Percentiles rank a stretch among this genome's conserved stretches.
Conservation (phyloP, 1,140 invertebrate genomes). For the Colletes latitarsis region DNA sequence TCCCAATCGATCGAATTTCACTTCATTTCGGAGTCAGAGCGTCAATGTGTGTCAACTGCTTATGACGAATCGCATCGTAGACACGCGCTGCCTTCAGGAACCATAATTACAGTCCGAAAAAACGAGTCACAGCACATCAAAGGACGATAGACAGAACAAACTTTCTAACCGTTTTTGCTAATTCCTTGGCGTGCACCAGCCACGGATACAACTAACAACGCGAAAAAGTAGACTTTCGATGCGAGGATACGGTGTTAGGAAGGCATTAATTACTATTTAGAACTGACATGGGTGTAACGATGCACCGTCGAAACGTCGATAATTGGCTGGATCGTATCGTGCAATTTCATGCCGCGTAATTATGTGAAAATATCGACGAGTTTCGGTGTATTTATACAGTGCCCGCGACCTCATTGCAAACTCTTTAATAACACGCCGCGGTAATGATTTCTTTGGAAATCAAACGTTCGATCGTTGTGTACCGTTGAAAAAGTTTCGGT, state of each 20-base stretch:
- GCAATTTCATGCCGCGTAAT: conserved; percentile 40
- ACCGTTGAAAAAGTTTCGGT: no score
- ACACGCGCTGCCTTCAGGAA: background rate
- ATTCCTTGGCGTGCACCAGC: no score
- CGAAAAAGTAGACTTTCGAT: background rate
- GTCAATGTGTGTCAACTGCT: conserved; percentile 28
- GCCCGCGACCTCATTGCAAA: background rate
- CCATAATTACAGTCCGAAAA: background rate
- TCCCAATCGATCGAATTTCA: conserved; percentile 61
- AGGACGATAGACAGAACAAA: background rate
- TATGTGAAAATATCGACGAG: conserved; percentile 22
- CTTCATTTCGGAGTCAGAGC: conserved; percentile 61
- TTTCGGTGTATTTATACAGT: conserved; percentile 6
- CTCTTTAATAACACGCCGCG: background rate
- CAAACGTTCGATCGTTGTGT: no score
- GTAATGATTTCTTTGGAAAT: background rate
- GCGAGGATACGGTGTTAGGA: background rate
- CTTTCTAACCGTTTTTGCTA: background rate
- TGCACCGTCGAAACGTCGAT: background rate
- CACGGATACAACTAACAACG: conserved; percentile 5
- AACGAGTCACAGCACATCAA: no score
- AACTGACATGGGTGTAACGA: background rate
- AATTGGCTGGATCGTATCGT: conserved; percentile 30
- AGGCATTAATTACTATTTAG: background rate
- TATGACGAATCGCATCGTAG: conserved; percentile 25